A percentile compares a stretch with the other conserved stretches of the same genome.
Evolutionary conservation across 2,888 invertebrate genomes (phyloP).

Genomic region (Drosophila differens): DNA sequence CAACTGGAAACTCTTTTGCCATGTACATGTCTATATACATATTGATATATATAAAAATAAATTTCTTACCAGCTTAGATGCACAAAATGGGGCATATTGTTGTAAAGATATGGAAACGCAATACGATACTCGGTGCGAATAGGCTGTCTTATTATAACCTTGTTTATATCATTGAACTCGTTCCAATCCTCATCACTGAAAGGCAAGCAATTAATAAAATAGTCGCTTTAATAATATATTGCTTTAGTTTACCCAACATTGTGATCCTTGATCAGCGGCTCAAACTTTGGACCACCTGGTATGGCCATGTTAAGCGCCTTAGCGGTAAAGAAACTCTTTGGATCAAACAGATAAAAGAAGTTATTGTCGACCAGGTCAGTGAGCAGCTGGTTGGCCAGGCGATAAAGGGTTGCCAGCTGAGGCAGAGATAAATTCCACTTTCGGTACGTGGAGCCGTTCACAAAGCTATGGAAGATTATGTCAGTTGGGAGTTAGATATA

Average conservation of each 20-base stretch:
- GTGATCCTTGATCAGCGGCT: conserved; percentile 98
- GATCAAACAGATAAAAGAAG: conserved; percentile 99
- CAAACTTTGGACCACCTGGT: conserved; percentile 99
- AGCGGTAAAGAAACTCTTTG: conserved; percentile 99
- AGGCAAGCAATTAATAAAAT: no score
- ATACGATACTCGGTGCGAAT: conserved; percentile 99
- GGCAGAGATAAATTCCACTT: conserved; percentile 98
- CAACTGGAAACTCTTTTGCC: conserved; percentile 52
- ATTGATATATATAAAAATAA: not conserved
- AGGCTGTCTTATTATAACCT: conserved; percentile 99
- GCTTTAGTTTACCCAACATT: conserved; percentile 91
- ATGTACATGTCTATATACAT: conserved; percentile 37
- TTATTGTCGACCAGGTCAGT: conserved; percentile 99
- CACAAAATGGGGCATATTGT: conserved; percentile 99
- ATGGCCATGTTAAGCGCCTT: conserved; percentile 99
- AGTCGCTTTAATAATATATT: no score
- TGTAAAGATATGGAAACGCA: conserved; percentile 99
- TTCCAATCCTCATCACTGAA: conserved; percentile 99
- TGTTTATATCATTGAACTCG: conserved; percentile 99
- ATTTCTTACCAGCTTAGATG: conserved; percentile 97
- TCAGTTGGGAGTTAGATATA: not conserved
- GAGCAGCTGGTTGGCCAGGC: conserved; percentile 98
- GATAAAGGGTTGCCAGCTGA: conserved; percentile 98
- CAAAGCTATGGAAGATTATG: conserved; percentile 87
- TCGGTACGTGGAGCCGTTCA: conserved; percentile 98